Evolutionary conservation across 2,113 vertebrate genomes (phyloP).

Genomic region (Pedetes capensis): DNA sequence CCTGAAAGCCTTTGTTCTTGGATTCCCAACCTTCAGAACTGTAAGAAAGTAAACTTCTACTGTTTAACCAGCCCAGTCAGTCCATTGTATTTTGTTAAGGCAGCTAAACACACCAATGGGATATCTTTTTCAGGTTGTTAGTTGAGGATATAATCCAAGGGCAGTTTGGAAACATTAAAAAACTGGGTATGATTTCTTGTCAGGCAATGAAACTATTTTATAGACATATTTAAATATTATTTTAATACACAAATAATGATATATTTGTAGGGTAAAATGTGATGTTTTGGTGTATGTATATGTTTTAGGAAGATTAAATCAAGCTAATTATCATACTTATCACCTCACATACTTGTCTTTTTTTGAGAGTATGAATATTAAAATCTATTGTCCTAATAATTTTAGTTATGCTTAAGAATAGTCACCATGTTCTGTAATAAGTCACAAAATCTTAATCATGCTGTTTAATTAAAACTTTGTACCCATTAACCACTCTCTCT

Average conservation of each 20-base stretch:
- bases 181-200: background rate
- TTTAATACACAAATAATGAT: background rate
- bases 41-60: background rate
- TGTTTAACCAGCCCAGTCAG: background rate
- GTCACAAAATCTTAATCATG: background rate
- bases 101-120: background rate
- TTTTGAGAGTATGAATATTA: no score
- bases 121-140: background rate
- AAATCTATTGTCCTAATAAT: background rate
- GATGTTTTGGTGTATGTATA: background rate
- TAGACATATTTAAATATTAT: background rate
- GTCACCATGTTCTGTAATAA: background rate
- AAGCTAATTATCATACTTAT: background rate
- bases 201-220: background rate
- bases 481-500: background rate
- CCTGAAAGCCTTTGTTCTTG: no score
- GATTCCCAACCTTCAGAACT: no score
- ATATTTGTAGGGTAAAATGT: background rate
- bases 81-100: background rate
- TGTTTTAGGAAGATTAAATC: background rate
- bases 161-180: background rate
- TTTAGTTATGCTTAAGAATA: background rate
- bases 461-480: background rate
- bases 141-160: background rate
- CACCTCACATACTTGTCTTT: background rate